Evolutionary conservation across 2,113 vertebrate genomes (phyloP), one percentile per base, ranked within the genome.

Genomic region (Sebastes schlegelii): DNA sequence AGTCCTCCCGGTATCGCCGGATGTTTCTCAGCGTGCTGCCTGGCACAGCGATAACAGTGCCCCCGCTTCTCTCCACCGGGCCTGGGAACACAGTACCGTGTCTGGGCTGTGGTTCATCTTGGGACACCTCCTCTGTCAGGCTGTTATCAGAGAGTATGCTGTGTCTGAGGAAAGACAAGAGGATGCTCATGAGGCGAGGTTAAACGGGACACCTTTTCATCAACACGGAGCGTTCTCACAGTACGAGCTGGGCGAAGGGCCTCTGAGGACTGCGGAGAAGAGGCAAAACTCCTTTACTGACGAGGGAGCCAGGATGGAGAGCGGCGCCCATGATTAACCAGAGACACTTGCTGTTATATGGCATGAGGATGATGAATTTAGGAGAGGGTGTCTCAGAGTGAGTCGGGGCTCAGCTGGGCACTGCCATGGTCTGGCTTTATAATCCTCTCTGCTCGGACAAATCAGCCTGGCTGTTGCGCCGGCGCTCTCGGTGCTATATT

Each of bases 1-100:
- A 96, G 43, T 94, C 92, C 68, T 92, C 93, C 19, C 92, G 91
- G 87, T 99, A 97, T 74, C 93, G 92, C 10, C 88, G 64, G 52
- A 99, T 96, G 92, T 84, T 97, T 81, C 73, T 93, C 64, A 95
- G 94, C 92, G 94, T 92, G 67, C 73, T 11, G 4, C 77, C 73
- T 0, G 97, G 95, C 52, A 99, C 90, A 1, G 86, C 95, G 21
- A 98, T 62, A 58, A 40, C 85, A 2, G 87, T 23, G 7, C 1
- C 58, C 34, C 79, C 57, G 68, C 1, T 72, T 42, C 19, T 77
- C 70, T 92, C 82, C 58, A 68, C 46, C 9, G 84, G 19, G 84
- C 42, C 74, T 0, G 45, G 79, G 73, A 87, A 81, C 48, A n/a
- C 4, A 67, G 16, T 49, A 72, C 17, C 80, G 79, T 26, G 69